Conservation (phyloP, 1,140 invertebrate species). For the Zelostemma sp. region DNA sequence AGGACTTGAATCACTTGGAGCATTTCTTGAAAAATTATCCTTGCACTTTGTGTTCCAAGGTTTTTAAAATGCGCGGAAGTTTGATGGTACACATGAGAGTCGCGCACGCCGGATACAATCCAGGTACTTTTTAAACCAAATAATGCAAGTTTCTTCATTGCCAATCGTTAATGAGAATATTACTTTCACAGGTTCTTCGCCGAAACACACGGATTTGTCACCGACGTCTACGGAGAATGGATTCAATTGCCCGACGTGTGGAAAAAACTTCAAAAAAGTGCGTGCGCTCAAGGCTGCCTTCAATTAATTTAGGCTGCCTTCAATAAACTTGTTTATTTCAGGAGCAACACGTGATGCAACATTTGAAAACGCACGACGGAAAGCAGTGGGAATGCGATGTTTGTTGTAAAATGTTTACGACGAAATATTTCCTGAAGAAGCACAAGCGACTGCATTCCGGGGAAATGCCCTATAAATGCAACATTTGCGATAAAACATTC, state of each 20-base stretch:
- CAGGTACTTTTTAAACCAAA: constrained; percentile 50
- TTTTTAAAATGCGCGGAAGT: constrained; percentile 85
- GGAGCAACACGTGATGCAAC: constrained; percentile 72
- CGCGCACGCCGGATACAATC: constrained; percentile 75
- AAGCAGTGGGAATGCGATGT: constrained; percentile 87
- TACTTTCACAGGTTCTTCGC: constrained; percentile 44
- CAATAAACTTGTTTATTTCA: too few species aligned
- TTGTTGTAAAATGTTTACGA: constrained; percentile 87
- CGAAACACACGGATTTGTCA: constrained; percentile 49
- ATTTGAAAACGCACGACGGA: constrained; percentile 72
- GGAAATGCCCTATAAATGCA: constrained; percentile 89
- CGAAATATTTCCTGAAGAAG: constrained; percentile 91
- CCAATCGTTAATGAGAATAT: not conserved
- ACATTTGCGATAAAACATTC: constrained; percentile 88
- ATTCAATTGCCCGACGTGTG: constrained; percentile 67
- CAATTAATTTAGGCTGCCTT: too few species aligned
- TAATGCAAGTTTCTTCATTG: not conserved
- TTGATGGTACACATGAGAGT: constrained; percentile 85
- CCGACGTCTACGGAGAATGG: constrained; percentile 50
- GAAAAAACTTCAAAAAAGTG: constrained; percentile 72
- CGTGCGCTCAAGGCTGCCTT: too few species aligned
- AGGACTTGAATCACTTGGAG: constrained; percentile 58
- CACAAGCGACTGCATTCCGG: constrained; percentile 88
- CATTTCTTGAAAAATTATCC: constrained; percentile 72
- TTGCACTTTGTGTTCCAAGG: constrained; percentile 83